phyloP scores from a whole-genome alignment of 64 coral and sea anemone species.

The Exaiptasia diaphana region DNA sequence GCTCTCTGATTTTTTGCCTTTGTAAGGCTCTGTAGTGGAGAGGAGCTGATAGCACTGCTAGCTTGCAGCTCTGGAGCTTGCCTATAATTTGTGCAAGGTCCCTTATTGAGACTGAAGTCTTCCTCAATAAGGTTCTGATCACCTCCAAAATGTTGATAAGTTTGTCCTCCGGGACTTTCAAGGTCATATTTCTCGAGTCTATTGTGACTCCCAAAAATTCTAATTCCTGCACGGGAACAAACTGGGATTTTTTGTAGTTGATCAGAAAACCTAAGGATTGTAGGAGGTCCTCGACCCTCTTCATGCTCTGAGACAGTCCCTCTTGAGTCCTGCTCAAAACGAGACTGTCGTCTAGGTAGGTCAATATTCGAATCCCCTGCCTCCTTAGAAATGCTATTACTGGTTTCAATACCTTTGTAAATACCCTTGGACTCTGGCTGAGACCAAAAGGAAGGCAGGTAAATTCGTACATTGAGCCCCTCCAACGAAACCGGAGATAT shows the following conservation, averaged over 20 bases:
- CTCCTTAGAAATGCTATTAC: background rate
- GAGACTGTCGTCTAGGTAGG: background rate
- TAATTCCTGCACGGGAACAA: background rate
- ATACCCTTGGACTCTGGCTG: background rate
- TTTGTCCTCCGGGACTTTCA: slow-evolving; percentile 13
- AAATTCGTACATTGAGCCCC: background rate
- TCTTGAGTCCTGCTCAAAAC: background rate
- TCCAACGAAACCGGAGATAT: slow-evolving; percentile 6
- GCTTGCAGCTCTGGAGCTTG: background rate
- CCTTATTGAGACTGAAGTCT: background rate
- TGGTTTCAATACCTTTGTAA: slow-evolving; percentile 6
- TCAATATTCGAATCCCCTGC: background rate
- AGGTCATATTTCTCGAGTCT: background rate
- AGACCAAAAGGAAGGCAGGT: background rate
- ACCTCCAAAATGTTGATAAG: background rate
- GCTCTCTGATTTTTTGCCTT: background rate
- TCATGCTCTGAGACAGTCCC: background rate
- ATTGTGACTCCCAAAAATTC: slow-evolving; percentile 18
- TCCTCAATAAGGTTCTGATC: background rate
- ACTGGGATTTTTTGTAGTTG: slow-evolving; percentile 10
- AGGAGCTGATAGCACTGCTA: slow-evolving; percentile 1
- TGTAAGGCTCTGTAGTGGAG: slow-evolving; percentile 29
- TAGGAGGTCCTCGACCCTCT: background rate
- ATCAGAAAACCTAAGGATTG: slow-evolving; percentile 10
- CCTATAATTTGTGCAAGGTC: slow-evolving; percentile 13